Evolutionary conservation across 2,888 invertebrate genomes (phyloP), one percentile per base, ranked within the genome.

Genomic region (Calliopum simillimum): DNA sequence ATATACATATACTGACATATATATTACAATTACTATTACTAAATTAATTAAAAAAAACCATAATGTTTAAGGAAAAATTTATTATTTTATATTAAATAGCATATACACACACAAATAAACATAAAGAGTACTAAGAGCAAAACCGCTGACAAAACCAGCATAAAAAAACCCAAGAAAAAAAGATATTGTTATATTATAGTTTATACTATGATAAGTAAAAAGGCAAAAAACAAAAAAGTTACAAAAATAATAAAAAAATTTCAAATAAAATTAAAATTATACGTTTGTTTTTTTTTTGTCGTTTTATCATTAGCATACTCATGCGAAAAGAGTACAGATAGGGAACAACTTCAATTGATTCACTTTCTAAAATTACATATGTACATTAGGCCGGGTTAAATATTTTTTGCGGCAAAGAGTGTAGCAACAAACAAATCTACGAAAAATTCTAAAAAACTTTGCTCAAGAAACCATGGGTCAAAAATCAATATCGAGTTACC

Each of bases 101-200:
- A 66, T 66, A 66, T 44, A 66, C 46, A 66, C 25, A 66, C 46
- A 71, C 70, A 71, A 73, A 76, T 14, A 61, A 78, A 78, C 76
- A 78, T 79, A 74, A 79, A 78, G 64, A 77, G 74, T 58, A 74
- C 75, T 81, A 81, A 81, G 81, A 78, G 81, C 81, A 81, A 80
- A 81, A 79, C 76, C 76, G 82, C 83, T 83, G 81, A 82, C 80
- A 82, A 79, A 79, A 81, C 81, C 79, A 81, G 82, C 83, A 82
- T 47, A 56, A 51, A 63, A 82, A 82, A 82, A 81, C 78, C 80
- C 44, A 71, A 79, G 75, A 78, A 77, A 81, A 78, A 81, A 82
- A 71, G 78, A 79, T 79, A 79, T 79, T 82, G 82, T 82, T 81
- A 83, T 81, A 81, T 82, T 81, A 80, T 84, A 84, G 82, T 82